Evolutionary conservation across 2,797 vertebrate species (phyloP), one percentile per base, ranked within the genome.

Genomic region (Gymnocypris eckloni): DNA sequence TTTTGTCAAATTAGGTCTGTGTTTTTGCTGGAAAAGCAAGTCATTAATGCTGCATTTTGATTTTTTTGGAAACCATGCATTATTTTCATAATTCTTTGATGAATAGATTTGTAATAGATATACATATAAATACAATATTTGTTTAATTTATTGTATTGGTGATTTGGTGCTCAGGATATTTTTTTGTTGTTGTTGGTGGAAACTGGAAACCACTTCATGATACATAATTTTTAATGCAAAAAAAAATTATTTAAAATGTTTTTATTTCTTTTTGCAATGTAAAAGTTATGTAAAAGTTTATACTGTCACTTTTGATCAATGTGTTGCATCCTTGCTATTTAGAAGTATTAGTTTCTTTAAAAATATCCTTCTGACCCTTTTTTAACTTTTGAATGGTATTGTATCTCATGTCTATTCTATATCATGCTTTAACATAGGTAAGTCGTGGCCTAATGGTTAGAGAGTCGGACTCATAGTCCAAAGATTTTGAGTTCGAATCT

Each of bases 111-210:
- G 16, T 52, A 6, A 52, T 52, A 16, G 15, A 52, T 52, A 52
- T 52, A 16, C 16, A 50, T 50, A 50, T 15, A 50, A 50, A 50
- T 50, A 16, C 13, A 50, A 15, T 48, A 48, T 50, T 33, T 2
- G 0, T 2, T 2, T 2, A 33, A 33, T 33, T n/a, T 20, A 7
- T 5, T 0, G 2, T 28, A 13, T 64, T 61, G 10, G 2, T 0
- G 10, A 22, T 70, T 70, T 70, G 12, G 22, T 25, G 12, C 41
- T 25, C 41, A 25, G 12, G 25, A 37, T 13, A 52, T 5, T 52
- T 75, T 50, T 50, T 28, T 50, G 16, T 50, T 28, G 13, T 13
- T 25, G 22, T 25, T 33, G 6, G 33, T 75, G 8, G 6, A 52
- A 28, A 28, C 28, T 28, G 28, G 28, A 28, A 75, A 52, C 4